These are phyloP conservation scores for Encarsia formosa DNA, from an alignment of 2,888 invertebrate genomes.

Conservation along the genomic window DNA sequence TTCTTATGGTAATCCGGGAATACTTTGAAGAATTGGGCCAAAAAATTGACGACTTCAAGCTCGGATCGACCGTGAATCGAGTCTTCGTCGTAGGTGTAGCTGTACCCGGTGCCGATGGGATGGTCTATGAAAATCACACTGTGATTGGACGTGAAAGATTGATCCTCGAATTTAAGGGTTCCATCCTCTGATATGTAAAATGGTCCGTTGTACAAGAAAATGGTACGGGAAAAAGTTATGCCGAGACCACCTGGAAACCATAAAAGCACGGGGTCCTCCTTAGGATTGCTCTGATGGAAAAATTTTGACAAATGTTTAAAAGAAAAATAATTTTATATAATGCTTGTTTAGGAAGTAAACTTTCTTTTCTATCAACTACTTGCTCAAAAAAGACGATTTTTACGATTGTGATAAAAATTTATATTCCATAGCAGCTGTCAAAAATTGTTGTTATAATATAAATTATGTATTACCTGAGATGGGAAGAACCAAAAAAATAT, in stretches of 20 bases:
- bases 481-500: constrained; percentile 92
- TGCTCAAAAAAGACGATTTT: no score
- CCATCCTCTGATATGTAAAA: constrained; percentile 50
- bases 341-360: no score
- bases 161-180: constrained; percentile 61
- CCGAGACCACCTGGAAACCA: constrained; percentile 63
- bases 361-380: no score
- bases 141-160: constrained; percentile 57
- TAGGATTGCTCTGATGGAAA: constrained; percentile 3
- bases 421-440: no score
- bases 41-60: constrained; percentile 68
- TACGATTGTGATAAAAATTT: no score
- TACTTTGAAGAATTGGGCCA: constrained; percentile 77
- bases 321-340: no score
- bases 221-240: constrained; percentile 37
- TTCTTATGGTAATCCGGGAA: constrained; percentile 69
- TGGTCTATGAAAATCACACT: constrained; percentile 86
- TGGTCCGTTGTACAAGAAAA: constrained; percentile 70
- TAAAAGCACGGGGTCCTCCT: constrained; percentile 48
- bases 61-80: constrained; percentile 76
- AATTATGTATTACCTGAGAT: constrained; percentile 56
- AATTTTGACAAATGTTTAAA: no score
- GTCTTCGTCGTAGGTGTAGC: constrained; percentile 71
- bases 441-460: no score
- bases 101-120: constrained; percentile 88